Percentiles rank a stretch among this genome's conserved stretches.
Conservation (phyloP, 1,140 invertebrate species). For the Drosophila prosaltans region DNA sequence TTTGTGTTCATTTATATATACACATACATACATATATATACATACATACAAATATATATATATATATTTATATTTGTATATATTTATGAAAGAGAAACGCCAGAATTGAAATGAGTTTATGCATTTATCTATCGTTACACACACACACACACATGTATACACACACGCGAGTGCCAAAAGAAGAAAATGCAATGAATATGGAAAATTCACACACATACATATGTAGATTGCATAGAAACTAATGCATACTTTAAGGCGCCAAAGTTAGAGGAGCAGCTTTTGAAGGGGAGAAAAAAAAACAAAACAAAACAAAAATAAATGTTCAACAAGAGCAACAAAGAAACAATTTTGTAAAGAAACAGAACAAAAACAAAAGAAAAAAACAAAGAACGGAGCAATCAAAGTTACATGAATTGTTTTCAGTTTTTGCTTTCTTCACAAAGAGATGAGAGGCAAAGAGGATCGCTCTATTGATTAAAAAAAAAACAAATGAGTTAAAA, state of each 20-base stretch:
- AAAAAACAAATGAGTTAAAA: constrained; percentile 17
- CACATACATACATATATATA: background rate
- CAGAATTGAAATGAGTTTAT: constrained; percentile 7
- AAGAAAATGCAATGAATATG: constrained; percentile 35
- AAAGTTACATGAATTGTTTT: background rate
- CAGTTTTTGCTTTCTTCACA: constrained; percentile 2
- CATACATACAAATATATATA: background rate
- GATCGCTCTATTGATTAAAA: constrained; percentile 11
- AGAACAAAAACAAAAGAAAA: constrained; percentile 18
- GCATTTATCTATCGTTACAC: constrained; percentile 18
- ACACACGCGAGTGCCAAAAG: constrained; percentile 25
- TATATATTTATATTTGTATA: background rate
- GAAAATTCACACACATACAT: constrained; percentile 25
- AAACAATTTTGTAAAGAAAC: background rate
- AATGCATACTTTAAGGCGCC: constrained; percentile 24
- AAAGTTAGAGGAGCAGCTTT: constrained; percentile 16
- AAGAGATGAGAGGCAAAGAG: background rate
- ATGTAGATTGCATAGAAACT: constrained; percentile 15
- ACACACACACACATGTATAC: constrained; percentile 20
- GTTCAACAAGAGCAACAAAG: constrained; percentile 1
- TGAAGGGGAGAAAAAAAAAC: background rate
- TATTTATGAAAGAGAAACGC: background rate
- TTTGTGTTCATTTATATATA: background rate
- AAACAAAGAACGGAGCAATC: constrained; percentile 30
- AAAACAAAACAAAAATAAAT: background rate